A percentile compares a stretch with the other conserved stretches of the same genome.
Conservation (phyloP, 2,888 invertebrate genomes). For the Ptycholaimellus sp. region DNA sequence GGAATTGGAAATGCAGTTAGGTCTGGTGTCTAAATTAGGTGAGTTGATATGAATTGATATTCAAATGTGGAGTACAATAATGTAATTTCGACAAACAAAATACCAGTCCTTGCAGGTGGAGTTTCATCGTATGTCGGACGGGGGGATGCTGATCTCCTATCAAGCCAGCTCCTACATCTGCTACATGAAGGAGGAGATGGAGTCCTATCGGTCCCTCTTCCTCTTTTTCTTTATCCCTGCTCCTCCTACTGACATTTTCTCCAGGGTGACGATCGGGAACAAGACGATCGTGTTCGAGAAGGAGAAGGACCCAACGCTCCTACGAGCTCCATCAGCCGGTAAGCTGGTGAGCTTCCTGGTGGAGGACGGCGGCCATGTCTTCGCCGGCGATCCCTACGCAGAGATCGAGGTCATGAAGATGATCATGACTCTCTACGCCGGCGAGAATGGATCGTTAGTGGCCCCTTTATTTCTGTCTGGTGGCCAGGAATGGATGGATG, state of each 20-base stretch:
- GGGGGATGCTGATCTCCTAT: constrained; percentile 56
- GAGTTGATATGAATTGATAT: too few relatives aligned
- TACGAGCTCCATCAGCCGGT: constrained; percentile 42
- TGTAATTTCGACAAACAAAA: too few relatives aligned
- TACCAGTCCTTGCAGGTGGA: constrained; percentile 62
- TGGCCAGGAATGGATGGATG: background rate
- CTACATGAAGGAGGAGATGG: constrained; percentile 80
- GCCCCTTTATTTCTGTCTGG: background rate
- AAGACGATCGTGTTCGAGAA: constrained; percentile 94
- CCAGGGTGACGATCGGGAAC: constrained; percentile 77
- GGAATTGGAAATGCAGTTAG: too few relatives aligned
- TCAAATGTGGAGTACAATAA: too few relatives aligned
- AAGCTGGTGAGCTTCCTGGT: constrained; percentile 66
- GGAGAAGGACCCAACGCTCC: constrained; percentile 82
- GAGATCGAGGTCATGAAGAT: constrained; percentile 99
- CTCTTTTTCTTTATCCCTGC: background rate
- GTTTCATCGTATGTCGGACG: constrained; percentile 15
- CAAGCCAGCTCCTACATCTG: constrained; percentile 84
- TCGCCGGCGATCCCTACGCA: constrained; percentile 71
- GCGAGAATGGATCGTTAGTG: constrained; percentile 44
- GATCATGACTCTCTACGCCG: constrained; percentile 81
- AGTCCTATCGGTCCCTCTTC: constrained; percentile 3
- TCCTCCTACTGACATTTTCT: constrained; percentile 25
- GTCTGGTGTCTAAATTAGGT: too few relatives aligned
- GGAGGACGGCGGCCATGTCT: constrained; percentile 81